Evolutionary conservation across 2,113 vertebrate genomes (phyloP), one percentile per base, ranked within the genome.

Genomic region (Lepidothrix coronata): DNA sequence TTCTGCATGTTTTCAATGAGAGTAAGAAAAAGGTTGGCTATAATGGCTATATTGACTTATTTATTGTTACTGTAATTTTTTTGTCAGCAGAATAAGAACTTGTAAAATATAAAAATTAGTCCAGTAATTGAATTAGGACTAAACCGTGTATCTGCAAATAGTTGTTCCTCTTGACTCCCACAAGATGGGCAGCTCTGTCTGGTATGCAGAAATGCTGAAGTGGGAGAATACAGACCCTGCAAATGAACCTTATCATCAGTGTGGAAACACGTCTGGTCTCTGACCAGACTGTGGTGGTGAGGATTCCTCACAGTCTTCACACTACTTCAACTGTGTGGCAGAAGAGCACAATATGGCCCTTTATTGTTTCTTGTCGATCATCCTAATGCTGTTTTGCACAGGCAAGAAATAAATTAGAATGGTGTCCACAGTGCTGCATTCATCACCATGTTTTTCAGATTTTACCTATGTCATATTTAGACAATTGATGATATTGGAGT

Each of bases 231-330:
- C 27, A 65, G 28, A 21, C 37, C 23, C 17, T 75, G 52, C 27
- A 18, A 11, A 6, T 49, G 52, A 44, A 28, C 23, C 1, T 71
- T 27, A 10, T 11, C 0, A 0, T 51, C n/a, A 37, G 6, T 2
- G 1, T 66, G 49, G 13, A 73, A 46, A 28, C 1, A 5, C 11
- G 8, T 77, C 37, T 73, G 51, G 14, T 80, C 43, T 49, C 18
- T 84, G 19, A 31, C 33, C 0, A 3, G 19, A 31, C 11, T 79
- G 15, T 4, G 2, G 12, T 76, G 35, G 23, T 77, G 22, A 33
- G n/a, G n/a, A n/a, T 51, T 59, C n/a, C 27, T 85, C 11, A 33
- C 3, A 6, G 4, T 59, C 31, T 37, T 62, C 30, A 41, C 0
- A 3, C 12, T 51, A 5, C 43, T 87, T 48, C 12, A n/a, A 0